Evolutionary conservation across 2,113 vertebrate species (phyloP).

Genomic region (Rostratula benghalensis): DNA sequence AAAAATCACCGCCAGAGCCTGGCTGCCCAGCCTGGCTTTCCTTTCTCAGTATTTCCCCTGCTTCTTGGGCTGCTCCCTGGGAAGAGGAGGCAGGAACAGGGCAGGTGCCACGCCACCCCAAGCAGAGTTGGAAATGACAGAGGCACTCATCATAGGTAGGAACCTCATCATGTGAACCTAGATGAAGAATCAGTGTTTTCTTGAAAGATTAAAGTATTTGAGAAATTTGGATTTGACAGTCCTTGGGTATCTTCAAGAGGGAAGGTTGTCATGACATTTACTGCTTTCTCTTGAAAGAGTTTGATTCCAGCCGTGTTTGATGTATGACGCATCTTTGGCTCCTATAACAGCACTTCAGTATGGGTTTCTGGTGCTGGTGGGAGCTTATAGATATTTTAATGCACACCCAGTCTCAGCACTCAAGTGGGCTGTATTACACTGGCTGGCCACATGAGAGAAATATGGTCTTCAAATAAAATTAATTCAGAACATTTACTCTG

Average conservation of each 20-base stretch:
- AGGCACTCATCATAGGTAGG: background rate
- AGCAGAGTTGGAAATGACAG: background rate
- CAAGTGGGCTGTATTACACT: background rate
- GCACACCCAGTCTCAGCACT: background rate
- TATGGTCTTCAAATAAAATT: background rate
- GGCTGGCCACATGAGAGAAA: background rate
- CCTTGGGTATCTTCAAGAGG: background rate
- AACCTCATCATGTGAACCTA: background rate
- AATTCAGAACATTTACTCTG: background rate
- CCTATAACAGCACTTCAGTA: background rate
- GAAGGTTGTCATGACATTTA: background rate
- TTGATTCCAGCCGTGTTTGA: background rate
- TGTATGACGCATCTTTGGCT: background rate
- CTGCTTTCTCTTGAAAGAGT: background rate
- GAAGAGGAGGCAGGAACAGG: background rate
- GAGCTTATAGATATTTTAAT: background rate
- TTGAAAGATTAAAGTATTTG: background rate
- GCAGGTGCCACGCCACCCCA: background rate
- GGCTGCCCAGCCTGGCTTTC: background rate
- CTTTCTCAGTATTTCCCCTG: background rate
- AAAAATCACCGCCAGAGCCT: accelerated
- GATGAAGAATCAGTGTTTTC: background rate
- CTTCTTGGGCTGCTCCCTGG: background rate
- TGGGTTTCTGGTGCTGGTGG: background rate
- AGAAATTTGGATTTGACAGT: background rate